Evolutionary conservation across 2,888 invertebrate genomes (phyloP), one percentile per base, ranked within the genome.

Genomic region (Schizotus pectinicornis): DNA sequence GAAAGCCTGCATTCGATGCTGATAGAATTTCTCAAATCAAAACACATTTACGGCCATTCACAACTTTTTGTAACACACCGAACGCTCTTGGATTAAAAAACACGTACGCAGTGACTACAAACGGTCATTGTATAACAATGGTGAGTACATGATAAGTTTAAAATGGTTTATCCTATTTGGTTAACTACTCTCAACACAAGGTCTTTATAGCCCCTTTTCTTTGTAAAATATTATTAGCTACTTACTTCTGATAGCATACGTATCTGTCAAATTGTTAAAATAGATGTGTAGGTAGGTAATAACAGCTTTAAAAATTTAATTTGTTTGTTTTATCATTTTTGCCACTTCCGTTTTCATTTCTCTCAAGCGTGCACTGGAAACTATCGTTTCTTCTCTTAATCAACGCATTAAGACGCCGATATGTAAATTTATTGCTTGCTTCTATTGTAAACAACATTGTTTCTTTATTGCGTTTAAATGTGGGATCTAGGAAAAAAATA

Each of bases 171-270:
- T 75, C 74, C 76, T 77, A 77, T 76, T 77, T 76, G 70, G 74
- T 75, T 76, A 76, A 77, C 73, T 71, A 68, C 67, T 66, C 71
- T 66, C 67, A 71, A 70, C 69, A 73, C 74, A 74, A 76, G 75
- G 75, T 76, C 76, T 76, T 77, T 76, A 74, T 69, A 74, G 72
- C 71, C 77, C 77, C 77, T 77, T 75, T 77, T 76, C 75, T 75
- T 73, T 73, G 72, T 72, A 70, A 66, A 70, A 69, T 65, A 65
- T 67, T 70, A 73, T 72, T 71, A 73, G 71, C 69, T 72, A 69
- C 70, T 71, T 71, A 71, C 70, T 66, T 68, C 64, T 68, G 70
- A 70, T 68, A 62, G 67, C 56, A 59, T 61, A 63, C 61, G 62
- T 70, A 64, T 59, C 68, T 71, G 70, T 70, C 72, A 70, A 69